A percentile compares a stretch with the other conserved stretches of the same genome.
Evolutionary conservation across 1,140 invertebrate genomes (phyloP).

Genomic region (Parapsyche elsis): DNA sequence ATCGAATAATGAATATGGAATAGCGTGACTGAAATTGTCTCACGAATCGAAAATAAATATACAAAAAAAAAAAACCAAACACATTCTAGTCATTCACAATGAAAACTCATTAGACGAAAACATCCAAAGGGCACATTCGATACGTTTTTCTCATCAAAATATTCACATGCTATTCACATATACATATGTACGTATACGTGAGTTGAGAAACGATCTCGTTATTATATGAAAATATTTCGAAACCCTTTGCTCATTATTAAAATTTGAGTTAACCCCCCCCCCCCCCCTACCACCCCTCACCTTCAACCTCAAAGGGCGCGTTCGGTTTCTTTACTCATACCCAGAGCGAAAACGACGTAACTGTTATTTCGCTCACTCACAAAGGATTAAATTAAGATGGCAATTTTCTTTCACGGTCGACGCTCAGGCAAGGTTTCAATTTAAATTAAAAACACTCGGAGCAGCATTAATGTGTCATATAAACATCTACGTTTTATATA

Average conservation of each 20-base stretch:
- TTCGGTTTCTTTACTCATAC: background rate
- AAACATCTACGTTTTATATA: no score
- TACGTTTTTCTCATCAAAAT: no score
- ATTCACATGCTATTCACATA: no score
- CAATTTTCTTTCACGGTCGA: constrained; percentile 3
- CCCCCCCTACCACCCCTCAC: background rate
- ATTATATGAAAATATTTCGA: no score
- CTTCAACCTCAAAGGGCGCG: background rate
- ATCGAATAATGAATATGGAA: constrained; percentile 18
- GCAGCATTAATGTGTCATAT: no score
- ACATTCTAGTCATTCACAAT: no score
- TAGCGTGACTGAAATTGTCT: constrained; percentile 20
- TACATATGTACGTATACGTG: no score
- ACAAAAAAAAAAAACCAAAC: no score
- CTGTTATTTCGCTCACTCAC: constrained; percentile 4
- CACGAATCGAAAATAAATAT: background rate
- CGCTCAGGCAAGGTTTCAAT: background rate
- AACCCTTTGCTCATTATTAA: background rate
- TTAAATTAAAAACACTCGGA: constrained; percentile 5
- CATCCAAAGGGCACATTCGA: no score
- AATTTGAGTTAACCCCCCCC: background rate
- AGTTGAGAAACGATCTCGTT: no score
- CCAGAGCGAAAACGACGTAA: background rate
- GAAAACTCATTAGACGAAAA: no score
- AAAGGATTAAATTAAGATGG: constrained; percentile 23